Conservation (phyloP, 2,888 invertebrate genomes). For the Reticulitermes lucifugus region DNA sequence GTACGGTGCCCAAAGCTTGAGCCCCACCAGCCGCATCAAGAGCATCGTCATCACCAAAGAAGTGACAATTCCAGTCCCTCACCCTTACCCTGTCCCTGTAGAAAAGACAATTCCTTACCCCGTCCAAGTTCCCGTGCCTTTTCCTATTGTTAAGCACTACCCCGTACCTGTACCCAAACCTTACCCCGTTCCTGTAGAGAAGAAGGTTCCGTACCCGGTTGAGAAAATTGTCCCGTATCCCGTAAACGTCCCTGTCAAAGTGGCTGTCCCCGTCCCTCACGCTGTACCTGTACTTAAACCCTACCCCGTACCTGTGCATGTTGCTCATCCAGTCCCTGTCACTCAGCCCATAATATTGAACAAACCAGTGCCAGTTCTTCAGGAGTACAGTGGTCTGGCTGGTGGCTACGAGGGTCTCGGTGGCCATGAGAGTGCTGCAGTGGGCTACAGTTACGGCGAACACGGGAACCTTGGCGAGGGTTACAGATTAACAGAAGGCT, state of each 20-base stretch:
- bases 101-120: constrained; percentile 60
- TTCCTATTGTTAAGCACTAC: constrained; percentile 76
- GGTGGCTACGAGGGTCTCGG: constrained; percentile 16
- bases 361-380: constrained; percentile 48
- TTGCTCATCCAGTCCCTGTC: constrained; percentile 24
- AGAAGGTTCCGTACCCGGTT: constrained; percentile 64
- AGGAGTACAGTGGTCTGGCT: not conserved
- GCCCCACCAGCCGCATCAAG: constrained; percentile 44
- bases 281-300: constrained; percentile 52
- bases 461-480: constrained; percentile 44
- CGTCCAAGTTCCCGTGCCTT: constrained; percentile 66
- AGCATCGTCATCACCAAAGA: constrained; percentile 49
- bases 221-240: constrained; percentile 48
- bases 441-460: not conserved
- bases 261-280: constrained; percentile 63
- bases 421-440: not conserved
- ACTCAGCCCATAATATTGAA: constrained; percentile 50
- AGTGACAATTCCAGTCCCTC: constrained; percentile 57
- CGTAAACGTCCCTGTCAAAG: constrained; percentile 68
- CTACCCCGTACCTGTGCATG: constrained; percentile 9
- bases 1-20: constrained; percentile 40
- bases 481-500: not conserved
- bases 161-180: constrained; percentile 67
- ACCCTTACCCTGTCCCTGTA: constrained; percentile 60
- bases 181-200: constrained; percentile 55